These are phyloP conservation scores for Mus spretus DNA, from an alignment of 2,797 vertebrate species.

Conservation along the genomic window DNA sequence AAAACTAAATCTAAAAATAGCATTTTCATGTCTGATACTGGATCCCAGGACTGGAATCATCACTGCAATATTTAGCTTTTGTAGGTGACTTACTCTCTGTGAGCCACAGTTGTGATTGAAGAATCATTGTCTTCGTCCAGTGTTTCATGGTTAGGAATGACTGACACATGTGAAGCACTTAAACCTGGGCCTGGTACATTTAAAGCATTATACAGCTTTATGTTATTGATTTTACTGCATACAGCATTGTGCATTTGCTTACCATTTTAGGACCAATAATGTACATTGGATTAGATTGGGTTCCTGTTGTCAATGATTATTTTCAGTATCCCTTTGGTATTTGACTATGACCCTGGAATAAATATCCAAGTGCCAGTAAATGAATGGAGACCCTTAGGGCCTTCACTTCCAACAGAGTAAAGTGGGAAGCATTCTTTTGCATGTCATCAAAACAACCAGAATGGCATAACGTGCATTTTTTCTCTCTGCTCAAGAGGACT, in stretches of 20 bases:
- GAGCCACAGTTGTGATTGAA: not conserved
- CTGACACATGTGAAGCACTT: not conserved
- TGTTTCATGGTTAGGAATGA: not conserved
- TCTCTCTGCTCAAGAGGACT: not conserved
- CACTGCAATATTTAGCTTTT: not conserved
- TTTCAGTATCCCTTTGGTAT: not conserved
- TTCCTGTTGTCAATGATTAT: slow-evolving; percentile 4
- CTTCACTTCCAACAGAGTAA: not conserved
- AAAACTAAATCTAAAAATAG: not conserved
- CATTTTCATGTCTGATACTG: not conserved
- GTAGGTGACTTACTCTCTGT: not conserved
- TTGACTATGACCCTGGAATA: slow-evolving; percentile 1
- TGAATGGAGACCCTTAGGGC: not conserved
- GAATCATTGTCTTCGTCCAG: not conserved
- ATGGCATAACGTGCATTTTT: not conserved
- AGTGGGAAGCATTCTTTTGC: not conserved
- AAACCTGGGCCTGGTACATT: not conserved
- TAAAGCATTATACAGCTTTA: not conserved
- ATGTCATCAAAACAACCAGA: not conserved
- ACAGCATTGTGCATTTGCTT: not conserved
- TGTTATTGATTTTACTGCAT: not conserved
- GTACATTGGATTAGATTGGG: not conserved
- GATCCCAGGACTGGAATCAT: not conserved
- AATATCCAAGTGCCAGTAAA: slow-evolving; percentile 18
- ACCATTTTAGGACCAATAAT: not conserved